Evolutionary conservation across 2,113 vertebrate species (phyloP).

Genomic region (Microtus pennsylvanicus): DNA sequence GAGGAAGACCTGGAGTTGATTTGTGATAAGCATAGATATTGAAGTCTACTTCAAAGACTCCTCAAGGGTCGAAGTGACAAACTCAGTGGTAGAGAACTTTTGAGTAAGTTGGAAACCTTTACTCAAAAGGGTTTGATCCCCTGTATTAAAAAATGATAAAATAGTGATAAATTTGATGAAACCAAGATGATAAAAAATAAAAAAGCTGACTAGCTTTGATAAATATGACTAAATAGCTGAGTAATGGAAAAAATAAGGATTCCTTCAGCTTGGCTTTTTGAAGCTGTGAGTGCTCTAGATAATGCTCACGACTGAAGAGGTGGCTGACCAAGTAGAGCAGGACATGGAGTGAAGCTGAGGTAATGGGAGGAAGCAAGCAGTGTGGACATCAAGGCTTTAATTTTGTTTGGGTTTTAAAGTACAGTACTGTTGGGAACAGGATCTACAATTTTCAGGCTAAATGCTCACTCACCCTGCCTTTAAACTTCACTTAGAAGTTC

Average conservation of each 20-base stretch:
- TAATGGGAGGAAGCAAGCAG: background rate
- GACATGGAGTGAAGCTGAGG: background rate
- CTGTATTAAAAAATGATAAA: background rate
- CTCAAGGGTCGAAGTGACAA: background rate
- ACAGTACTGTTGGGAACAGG: background rate
- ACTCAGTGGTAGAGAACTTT: background rate
- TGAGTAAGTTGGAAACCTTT: background rate
- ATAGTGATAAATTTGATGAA: background rate
- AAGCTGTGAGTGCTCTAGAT: background rate
- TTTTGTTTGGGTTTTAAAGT: background rate
- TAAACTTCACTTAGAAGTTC: conserved; percentile 13
- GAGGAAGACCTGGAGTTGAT: background rate
- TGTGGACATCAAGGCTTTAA: background rate
- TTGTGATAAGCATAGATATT: background rate
- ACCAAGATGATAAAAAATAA: background rate
- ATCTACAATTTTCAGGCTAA: background rate
- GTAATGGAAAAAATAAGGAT: background rate
- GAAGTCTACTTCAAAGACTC: background rate
- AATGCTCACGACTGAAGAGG: background rate
- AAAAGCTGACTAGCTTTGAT: background rate
- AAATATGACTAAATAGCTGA: background rate
- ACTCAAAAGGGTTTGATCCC: background rate
- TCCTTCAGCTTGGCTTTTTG: too few species aligned
- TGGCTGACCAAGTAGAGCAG: background rate
- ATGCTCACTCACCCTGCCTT: background rate